Conservation (phyloP, 1,140 invertebrate species). For the Protaetia brevitarsis region DNA sequence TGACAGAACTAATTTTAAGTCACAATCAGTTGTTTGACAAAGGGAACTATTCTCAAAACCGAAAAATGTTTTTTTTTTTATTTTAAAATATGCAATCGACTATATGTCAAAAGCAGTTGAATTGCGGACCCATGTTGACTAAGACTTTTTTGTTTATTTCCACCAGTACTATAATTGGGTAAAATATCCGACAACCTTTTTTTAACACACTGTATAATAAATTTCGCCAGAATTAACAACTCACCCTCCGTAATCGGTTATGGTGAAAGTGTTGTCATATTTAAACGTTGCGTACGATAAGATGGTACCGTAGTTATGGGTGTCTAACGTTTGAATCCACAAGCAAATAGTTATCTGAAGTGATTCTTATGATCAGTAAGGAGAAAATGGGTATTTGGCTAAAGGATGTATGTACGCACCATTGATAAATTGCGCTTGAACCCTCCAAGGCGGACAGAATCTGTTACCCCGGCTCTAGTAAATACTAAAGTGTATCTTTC, state of each 20-base stretch:
- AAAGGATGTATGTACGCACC: conserved; percentile 38
- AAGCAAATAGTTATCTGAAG: conserved; percentile 59
- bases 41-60: too few relatives aligned
- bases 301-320: conserved; percentile 67
- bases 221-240: background rate
- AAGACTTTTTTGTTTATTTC: too few relatives aligned
- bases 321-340: conserved; percentile 66
- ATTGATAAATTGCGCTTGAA: conserved; percentile 47
- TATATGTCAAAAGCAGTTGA: too few relatives aligned
- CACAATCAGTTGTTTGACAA: too few relatives aligned
- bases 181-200: background rate
- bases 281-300: conserved; percentile 63
- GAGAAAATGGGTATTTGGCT: conserved; percentile 19
- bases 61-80: too few relatives aligned
- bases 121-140: too few relatives aligned
- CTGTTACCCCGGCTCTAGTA: conserved; percentile 52
- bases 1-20: too few relatives aligned
- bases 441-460: conserved; percentile 54
- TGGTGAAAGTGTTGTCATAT: conserved; percentile 63
- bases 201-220: background rate
- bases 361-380: background rate
- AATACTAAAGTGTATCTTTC: conserved; percentile 57
- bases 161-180: too few relatives aligned
- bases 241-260: conserved; percentile 71
- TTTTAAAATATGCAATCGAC: too few relatives aligned